Evolutionary conservation across 2,888 invertebrate genomes (phyloP), one percentile per base, ranked within the genome.

Genomic region (Rhingia campestris): DNA sequence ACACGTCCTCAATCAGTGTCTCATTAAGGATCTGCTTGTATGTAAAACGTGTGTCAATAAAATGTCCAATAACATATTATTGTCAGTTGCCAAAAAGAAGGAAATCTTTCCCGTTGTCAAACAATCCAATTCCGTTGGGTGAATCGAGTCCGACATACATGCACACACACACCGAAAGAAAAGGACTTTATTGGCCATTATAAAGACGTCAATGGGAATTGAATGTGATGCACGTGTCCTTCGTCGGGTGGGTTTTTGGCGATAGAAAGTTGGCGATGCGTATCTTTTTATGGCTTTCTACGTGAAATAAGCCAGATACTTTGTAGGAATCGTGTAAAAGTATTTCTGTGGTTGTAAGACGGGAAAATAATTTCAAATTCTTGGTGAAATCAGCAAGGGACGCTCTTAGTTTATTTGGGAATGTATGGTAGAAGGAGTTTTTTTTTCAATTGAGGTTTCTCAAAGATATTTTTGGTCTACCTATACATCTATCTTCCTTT

Each of bases 1-100:
- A 66, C 72, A 76, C 72, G 70, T 76, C 66, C 81, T 67, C 73
- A 77, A 82, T 82, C 77, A 77, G 73, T 56, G 73, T 49, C 72
- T 72, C 81, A 63, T 73, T 82, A 73, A 56, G 59, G 39, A 64
- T 45, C 64, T 70, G 56, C 43, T 14, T 51, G 35, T 54, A 67
- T 73, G 73, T 32, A 67, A 77, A 73, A 77, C 81, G 81, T 82
- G 56, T 43, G 12, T 47, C 73, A 77, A 77, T 77, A 82, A 77
- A 82, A 73, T 33, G 67, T 58, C 72, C 63, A 67, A 77, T 77
- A 67, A 63, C 72, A 67, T 43, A 61, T 61, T 67, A 77, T 56
- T 58, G 72, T 49, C 39, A 37, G 30, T 56, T 73, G 45, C 37
- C 63, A 45, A 59, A 41, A 12, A 54, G 10, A 12, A 41, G 58